phyloP scores from a whole-genome alignment of 2,113 vertebrate species.

The Leptobrachium ailaonicum region DNA sequence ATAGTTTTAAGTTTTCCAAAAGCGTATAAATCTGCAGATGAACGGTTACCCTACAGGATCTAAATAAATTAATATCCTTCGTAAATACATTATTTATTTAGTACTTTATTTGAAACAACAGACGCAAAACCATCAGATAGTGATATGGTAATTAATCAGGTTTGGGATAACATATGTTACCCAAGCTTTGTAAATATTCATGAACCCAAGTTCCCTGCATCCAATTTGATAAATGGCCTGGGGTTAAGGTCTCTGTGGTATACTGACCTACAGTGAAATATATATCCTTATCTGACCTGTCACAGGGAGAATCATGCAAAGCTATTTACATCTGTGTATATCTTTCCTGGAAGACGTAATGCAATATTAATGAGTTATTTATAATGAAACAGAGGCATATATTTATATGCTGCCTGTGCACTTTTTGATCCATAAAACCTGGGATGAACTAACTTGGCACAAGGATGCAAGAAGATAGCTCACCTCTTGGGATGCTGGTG shows the following conservation, averaged over 20 bases:
- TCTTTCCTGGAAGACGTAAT: too few relatives aligned
- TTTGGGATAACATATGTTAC: conserved; percentile 37
- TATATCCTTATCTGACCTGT: background rate
- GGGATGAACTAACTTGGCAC: too few relatives aligned
- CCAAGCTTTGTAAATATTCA: conserved; percentile 50
- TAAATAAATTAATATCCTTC: background rate
- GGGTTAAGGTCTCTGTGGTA: background rate
- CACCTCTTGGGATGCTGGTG: too few relatives aligned
- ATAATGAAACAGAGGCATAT: too few relatives aligned
- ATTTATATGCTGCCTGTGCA: too few relatives aligned
- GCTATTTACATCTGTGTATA: too few relatives aligned
- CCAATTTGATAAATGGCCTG: conserved; percentile 31
- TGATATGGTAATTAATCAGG: conserved; percentile 42
- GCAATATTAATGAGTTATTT: too few relatives aligned
- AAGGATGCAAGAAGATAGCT: too few relatives aligned
- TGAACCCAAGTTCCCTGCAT: conserved; percentile 42
- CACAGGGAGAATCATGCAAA: background rate
- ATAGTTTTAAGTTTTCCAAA: too few relatives aligned
- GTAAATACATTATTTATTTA: conserved; percentile 31
- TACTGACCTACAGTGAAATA: conserved; percentile 16
- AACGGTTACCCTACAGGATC: background rate
- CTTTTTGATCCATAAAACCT: too few relatives aligned
- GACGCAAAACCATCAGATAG: conserved; percentile 12
- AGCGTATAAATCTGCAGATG: background rate
- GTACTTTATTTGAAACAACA: conserved; percentile 21